Conservation (phyloP, 1,140 invertebrate species). For the Drosophila sulfurigaster region DNA sequence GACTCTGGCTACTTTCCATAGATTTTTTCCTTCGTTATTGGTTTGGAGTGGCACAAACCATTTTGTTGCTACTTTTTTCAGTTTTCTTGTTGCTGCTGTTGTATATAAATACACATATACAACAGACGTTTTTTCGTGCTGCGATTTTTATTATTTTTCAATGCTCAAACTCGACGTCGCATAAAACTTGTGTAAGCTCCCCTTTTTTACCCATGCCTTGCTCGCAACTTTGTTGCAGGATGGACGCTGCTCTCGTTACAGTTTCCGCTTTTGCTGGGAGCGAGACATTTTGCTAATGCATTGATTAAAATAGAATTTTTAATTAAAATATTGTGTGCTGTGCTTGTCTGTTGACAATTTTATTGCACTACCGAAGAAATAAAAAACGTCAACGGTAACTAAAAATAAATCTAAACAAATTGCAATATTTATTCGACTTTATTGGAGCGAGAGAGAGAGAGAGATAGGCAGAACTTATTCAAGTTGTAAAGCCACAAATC, state of each 20-base stretch:
- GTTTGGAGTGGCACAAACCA: conserved; percentile 76
- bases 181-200: conserved; percentile 70
- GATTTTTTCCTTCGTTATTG: conserved; percentile 83
- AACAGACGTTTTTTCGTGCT: conserved; percentile 53
- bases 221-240: neutral
- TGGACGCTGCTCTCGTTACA: conserved; percentile 55
- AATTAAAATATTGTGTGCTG: conserved; percentile 77
- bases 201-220: conserved; percentile 49
- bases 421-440: conserved; percentile 17
- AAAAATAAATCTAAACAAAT: conserved; percentile 18
- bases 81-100: conserved; percentile 29
- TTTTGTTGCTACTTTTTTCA: conserved; percentile 44
- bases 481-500: neutral
- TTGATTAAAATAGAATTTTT: conserved; percentile 85
- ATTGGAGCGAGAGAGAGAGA: neutral
- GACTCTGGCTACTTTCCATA: conserved; percentile 77
- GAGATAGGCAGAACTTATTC: neutral
- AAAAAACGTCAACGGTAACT: neutral
- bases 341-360: conserved; percentile 36
- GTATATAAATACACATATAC: conserved; percentile 58
- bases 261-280: conserved; percentile 67
- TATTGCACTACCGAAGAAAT: conserved; percentile 17
- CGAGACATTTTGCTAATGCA: conserved; percentile 84
- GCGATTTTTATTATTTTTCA: conserved; percentile 79
- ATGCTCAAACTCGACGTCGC: conserved; percentile 81